Evolutionary conservation across 2,113 vertebrate genomes (phyloP), one percentile per base, ranked within the genome.

Genomic region (Scartelaos histophorus): DNA sequence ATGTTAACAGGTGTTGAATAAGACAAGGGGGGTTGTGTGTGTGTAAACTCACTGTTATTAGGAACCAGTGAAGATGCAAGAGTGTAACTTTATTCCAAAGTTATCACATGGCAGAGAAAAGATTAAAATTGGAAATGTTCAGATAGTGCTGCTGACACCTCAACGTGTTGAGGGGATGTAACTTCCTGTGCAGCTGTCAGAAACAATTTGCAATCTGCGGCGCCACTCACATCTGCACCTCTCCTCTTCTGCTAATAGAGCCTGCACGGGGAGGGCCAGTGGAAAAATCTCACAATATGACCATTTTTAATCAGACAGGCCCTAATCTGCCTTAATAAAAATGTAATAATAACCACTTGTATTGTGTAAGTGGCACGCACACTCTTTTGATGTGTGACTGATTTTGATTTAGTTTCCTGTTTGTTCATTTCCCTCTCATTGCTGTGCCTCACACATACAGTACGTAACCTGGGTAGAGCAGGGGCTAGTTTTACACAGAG

Each of bases 151-250:
- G 74, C 79, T 88, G 86, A 93, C 93, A 94, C 93, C 92, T 92
- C 85, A 19, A 89, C 35, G 89, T 91, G 90, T 86, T 80, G 85
- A 87, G 82, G 82, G 38, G 86, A 91, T 87, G 85, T 76, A 75
- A 85, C 91, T 93, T 94, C 92, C 92, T 90, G 88, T 72, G 85
- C 91, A 92, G 88, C 90, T 93, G 91, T 86, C 86, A 91, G 86
- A 82, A 86, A 90, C 82, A 74, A 71, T 85, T 69, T 73, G 60
- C 70, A 78, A 84, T 78, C 80, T 85, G 87, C 77, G 77, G 80
- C 61, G 56, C 72, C 66, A 24, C 70, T 82, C 53, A 21, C 69
- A 72, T 83, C 83, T 83, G 82, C 88, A 83, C 85, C 74, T 90
- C 84, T n/a, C 22, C 46, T 19, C 19, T 46, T 34, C 76, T 78